These are phyloP conservation scores for Pyrrhura leucotis DNA, from an alignment of 2,797 vertebrate species.

Conservation along the genomic window DNA sequence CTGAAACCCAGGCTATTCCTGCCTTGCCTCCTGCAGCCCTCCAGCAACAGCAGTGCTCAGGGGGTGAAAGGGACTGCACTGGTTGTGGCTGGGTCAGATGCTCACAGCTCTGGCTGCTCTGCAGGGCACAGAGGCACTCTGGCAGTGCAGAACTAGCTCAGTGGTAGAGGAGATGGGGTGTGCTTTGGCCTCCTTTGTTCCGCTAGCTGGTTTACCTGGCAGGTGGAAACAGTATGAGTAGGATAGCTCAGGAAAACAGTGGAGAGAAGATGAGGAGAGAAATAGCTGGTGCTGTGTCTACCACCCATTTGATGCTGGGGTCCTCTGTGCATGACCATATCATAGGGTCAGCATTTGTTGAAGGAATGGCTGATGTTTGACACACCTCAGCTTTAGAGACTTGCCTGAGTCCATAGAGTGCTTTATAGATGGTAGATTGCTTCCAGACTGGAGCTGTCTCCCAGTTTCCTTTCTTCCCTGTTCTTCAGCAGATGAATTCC, in stretches of 20 bases:
- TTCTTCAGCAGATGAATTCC: not conserved
- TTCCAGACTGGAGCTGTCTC: not conserved
- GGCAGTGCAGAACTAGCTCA: not conserved
- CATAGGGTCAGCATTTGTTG: not conserved
- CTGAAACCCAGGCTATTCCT: not conserved
- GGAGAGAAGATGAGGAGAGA: not conserved
- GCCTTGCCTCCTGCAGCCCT: not conserved
- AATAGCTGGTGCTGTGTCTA: not conserved
- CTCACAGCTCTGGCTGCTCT: not conserved
- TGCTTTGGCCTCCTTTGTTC: not conserved
- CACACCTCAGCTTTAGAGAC: not conserved
- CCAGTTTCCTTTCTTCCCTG: not conserved
- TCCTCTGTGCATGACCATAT: rapidly evolving
- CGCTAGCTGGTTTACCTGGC: not conserved
- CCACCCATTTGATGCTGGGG: not conserved
- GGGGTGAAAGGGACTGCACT: not conserved
- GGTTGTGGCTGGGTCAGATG: not conserved
- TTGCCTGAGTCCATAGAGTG: not conserved
- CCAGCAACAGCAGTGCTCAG: not conserved
- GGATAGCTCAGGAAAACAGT: not conserved
- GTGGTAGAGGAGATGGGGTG: not conserved
- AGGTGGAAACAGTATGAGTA: not conserved
- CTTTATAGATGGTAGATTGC: not conserved
- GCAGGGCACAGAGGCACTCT: not conserved
- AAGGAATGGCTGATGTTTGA: not conserved